Evolutionary conservation across 2,113 vertebrate species (phyloP).

Genomic region (Ciconia stormi): DNA sequence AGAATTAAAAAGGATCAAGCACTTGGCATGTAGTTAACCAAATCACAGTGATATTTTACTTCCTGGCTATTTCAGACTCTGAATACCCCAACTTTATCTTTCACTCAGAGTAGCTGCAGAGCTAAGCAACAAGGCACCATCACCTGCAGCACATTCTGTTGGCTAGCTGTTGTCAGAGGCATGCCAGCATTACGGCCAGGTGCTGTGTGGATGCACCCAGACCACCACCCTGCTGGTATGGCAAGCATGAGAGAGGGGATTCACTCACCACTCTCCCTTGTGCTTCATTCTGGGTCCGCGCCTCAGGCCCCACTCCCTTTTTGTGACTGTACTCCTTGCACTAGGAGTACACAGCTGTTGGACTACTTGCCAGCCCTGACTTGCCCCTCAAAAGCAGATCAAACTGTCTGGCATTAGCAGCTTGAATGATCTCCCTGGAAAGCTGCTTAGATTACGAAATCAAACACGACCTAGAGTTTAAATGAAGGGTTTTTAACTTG

Average conservation of each 20-base stretch:
- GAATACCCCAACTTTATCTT: background rate
- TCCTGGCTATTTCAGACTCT: background rate
- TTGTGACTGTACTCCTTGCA: background rate
- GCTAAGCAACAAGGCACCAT: background rate
- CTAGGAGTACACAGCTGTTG: background rate
- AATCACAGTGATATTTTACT: background rate
- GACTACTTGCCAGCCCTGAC: background rate
- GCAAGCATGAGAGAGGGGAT: background rate
- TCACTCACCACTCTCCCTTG: background rate
- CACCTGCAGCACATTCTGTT: background rate
- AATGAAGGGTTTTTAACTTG: background rate
- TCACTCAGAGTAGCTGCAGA: background rate
- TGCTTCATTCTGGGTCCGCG: fast-evolving
- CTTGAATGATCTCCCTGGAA: background rate
- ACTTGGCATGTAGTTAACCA: background rate
- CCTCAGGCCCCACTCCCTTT: background rate
- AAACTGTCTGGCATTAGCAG: background rate
- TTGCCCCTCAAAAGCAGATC: background rate
- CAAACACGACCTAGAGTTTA: background rate
- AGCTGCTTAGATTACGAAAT: background rate
- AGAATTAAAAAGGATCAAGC: background rate
- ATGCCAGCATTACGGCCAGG: fast-evolving
- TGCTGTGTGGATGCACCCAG: background rate
- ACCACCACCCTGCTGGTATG: background rate
- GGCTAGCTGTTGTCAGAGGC: background rate